A percentile compares a stretch with the other conserved stretches of the same genome.
Conservation (phyloP, 2,113 vertebrate species). For the Tricholaema leucomelas region DNA sequence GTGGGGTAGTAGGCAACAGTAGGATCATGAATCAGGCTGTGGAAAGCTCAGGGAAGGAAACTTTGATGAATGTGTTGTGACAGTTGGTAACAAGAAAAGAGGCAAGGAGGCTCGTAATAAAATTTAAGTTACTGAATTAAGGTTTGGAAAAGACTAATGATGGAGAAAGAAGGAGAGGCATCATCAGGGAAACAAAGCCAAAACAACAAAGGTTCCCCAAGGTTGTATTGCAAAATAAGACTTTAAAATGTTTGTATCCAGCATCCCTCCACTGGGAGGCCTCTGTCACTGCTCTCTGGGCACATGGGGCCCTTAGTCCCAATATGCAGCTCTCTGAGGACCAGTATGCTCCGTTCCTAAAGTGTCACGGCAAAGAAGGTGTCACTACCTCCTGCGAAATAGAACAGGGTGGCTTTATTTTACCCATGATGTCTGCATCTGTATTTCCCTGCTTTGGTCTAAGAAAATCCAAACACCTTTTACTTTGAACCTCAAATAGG, state of each 20-base stretch:
- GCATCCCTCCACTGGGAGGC: background rate
- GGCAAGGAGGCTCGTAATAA: background rate
- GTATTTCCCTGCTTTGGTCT: background rate
- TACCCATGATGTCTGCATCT: background rate
- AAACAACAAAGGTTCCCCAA: background rate
- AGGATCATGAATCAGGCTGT: background rate
- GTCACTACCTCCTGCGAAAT: background rate
- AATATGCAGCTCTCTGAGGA: background rate
- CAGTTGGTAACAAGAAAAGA: background rate
- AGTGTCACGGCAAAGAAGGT: accelerated
- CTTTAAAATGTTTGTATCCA: background rate
- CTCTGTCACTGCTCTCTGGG: background rate
- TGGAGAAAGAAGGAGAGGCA: conserved; percentile 2
- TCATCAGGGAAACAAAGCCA: background rate
- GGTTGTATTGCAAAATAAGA: background rate
- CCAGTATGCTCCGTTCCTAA: background rate
- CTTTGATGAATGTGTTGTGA: background rate
- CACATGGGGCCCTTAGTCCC: no score
- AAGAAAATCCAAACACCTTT: background rate
- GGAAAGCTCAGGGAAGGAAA: background rate
- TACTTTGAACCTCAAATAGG: background rate
- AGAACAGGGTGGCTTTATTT: background rate
- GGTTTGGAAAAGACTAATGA: background rate
- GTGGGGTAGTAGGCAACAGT: background rate
- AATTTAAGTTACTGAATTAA: background rate